phyloP scores from a whole-genome alignment of 2,797 vertebrate species.

The Squalus acanthias region DNA sequence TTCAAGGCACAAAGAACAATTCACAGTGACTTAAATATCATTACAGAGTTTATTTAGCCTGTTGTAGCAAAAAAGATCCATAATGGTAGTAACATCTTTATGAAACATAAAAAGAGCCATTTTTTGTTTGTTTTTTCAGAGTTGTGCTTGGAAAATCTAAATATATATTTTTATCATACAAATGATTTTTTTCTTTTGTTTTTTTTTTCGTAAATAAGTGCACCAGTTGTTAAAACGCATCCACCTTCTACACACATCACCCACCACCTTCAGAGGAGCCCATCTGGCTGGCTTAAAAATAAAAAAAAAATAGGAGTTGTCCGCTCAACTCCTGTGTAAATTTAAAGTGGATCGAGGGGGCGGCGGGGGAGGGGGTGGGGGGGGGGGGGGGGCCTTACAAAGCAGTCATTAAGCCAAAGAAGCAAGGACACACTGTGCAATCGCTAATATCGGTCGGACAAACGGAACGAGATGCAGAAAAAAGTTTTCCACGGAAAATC shows the following conservation, averaged over 20 bases:
- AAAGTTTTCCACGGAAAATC: neutral
- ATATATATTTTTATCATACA: slow-evolving; percentile 42
- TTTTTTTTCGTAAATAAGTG: slow-evolving; percentile 41
- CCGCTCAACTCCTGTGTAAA: neutral
- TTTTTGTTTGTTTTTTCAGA: slow-evolving; percentile 30
- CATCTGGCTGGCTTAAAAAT: neutral
- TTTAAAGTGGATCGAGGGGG: slow-evolving; percentile 14
- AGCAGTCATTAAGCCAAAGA: slow-evolving; percentile 18
- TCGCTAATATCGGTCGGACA: neutral
- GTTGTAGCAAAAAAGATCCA: slow-evolving; percentile 41
- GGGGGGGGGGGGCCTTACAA: neutral
- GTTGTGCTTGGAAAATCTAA: slow-evolving; percentile 41
- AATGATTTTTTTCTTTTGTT: slow-evolving; percentile 39
- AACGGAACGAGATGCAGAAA: neutral
- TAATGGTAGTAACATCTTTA: slow-evolving; percentile 40
- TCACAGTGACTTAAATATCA: slow-evolving; percentile 37
- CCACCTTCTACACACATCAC: neutral
- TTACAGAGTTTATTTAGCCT: slow-evolving; percentile 37
- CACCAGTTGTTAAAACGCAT: slow-evolving; percentile 38
- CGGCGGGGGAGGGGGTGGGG: neutral
- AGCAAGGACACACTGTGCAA: neutral
- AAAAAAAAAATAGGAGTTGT: neutral
- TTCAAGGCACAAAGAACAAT: slow-evolving; percentile 31
- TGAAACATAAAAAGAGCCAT: slow-evolving; percentile 40
- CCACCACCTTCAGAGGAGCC: neutral